Evolutionary conservation across 2,797 vertebrate species (phyloP).

Genomic region (Mallotus villosus): DNA sequence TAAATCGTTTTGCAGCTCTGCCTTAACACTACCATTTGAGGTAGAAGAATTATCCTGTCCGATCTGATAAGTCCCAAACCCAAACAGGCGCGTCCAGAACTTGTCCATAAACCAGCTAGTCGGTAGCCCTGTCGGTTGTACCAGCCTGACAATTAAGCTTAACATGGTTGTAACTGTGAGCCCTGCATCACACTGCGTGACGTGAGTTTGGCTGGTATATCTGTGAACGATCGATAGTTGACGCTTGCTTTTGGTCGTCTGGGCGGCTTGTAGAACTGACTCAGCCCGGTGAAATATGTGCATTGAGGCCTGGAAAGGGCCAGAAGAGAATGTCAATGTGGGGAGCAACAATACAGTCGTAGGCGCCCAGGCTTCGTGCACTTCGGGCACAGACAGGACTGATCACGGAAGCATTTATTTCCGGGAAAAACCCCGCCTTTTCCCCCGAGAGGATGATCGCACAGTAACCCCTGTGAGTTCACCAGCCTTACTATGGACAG

Average conservation of each 20-base stretch:
- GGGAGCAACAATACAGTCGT: neutral
- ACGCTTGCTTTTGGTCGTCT: conserved; percentile 23
- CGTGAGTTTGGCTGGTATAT: neutral
- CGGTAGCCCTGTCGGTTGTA: too few relatives aligned
- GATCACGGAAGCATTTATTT: neutral
- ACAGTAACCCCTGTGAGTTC: conserved; percentile 16
- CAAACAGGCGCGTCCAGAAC: neutral
- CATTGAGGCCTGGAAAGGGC: conserved; percentile 12
- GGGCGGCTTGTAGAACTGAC: neutral
- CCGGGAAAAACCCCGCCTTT: conserved; percentile 45
- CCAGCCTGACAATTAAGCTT: too few relatives aligned
- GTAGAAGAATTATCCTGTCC: neutral
- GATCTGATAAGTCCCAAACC: neutral
- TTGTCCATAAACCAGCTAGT: too few relatives aligned
- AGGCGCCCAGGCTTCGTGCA: neutral
- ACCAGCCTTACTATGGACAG: conserved; percentile 50
- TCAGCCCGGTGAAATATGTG: conserved; percentile 21
- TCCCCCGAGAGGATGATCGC: neutral
- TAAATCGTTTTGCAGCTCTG: conserved; percentile 39
- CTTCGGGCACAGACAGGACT: neutral
- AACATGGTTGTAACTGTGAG: neutral
- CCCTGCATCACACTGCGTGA: neutral
- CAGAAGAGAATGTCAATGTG: conserved; percentile 3
- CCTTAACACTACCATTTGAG: conserved; percentile 50
- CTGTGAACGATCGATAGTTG: neutral